These are phyloP conservation scores for Aphidoletes aphidimyza DNA, from an alignment of 2,888 invertebrate genomes.

Conservation along the genomic window DNA sequence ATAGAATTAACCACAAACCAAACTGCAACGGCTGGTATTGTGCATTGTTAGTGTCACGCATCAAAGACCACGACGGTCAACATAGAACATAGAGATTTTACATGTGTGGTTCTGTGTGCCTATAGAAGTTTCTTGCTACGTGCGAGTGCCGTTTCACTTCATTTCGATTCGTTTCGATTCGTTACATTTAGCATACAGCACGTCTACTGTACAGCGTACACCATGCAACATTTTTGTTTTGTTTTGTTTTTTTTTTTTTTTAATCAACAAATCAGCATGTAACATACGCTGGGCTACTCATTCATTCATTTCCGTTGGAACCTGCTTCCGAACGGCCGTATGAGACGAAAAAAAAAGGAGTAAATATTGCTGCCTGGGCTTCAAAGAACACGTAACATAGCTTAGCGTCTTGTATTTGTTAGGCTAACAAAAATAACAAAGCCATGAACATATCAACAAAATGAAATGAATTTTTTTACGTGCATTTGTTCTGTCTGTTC, in stretches of 20 bases:
- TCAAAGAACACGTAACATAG: background rate
- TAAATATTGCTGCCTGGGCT: background rate
- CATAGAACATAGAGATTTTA: too few species aligned
- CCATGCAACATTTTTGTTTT: constrained; percentile 16
- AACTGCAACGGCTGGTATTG: background rate
- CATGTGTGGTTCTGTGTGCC: background rate
- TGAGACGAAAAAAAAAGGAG: background rate
- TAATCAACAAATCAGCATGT: background rate
- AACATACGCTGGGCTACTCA: background rate
- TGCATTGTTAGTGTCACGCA: constrained; percentile 44
- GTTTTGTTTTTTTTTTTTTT: too few species aligned
- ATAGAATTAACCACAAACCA: background rate
- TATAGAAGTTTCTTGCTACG: background rate
- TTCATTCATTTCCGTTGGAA: background rate
- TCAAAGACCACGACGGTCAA: constrained; percentile 44
- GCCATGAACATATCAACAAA: background rate
- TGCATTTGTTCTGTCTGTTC: background rate
- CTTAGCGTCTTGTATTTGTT: background rate
- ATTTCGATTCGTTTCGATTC: background rate
- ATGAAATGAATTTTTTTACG: background rate
- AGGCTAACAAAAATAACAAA: background rate
- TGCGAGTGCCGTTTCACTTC: background rate
- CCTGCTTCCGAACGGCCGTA: background rate
- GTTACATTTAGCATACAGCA: constrained; percentile 9
- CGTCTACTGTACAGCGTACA: too few species aligned